These are phyloP conservation scores for Periophthalmus magnuspinnatus DNA, from an alignment of 2,797 vertebrate genomes.

Conservation along the genomic window DNA sequence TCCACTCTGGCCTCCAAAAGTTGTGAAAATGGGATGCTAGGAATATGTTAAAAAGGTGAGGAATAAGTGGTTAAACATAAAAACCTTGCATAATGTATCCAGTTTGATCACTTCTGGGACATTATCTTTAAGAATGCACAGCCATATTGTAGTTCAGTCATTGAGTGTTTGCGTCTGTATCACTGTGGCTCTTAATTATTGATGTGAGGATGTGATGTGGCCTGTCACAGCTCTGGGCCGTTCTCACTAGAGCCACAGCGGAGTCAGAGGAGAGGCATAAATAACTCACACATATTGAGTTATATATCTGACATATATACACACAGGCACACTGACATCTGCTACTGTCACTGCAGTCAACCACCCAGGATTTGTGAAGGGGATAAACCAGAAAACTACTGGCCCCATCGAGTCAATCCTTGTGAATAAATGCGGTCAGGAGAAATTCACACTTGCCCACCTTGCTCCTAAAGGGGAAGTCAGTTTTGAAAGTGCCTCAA, in stretches of 20 bases:
- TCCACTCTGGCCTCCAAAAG: too few species aligned
- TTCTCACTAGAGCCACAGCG: conserved; percentile 38
- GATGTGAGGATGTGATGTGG: conserved; percentile 35
- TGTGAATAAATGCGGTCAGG: conserved; percentile 14
- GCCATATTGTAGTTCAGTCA: neutral
- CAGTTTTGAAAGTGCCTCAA: neutral
- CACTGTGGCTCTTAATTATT: conserved; percentile 57
- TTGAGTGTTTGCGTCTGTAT: conserved; percentile 17
- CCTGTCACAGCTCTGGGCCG: conserved; percentile 46
- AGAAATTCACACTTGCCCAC: neutral
- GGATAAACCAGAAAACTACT: conserved; percentile 22
- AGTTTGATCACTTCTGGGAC: neutral
- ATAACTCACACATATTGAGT: conserved; percentile 55
- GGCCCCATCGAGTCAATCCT: conserved; percentile 9
- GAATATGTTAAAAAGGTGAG: too few species aligned
- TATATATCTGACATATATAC: conserved; percentile 44
- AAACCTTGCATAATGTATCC: neutral
- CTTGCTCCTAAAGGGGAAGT: too few species aligned
- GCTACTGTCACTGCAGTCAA: conserved; percentile 18
- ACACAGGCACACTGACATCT: conserved; percentile 24
- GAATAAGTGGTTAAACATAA: neutral
- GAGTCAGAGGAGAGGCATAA: conserved; percentile 52
- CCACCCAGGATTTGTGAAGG: conserved; percentile 23
- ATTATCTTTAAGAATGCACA: neutral
- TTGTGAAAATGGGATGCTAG: too few species aligned